These are phyloP conservation scores for Muntiacus reevesi DNA, from an alignment of 2,113 vertebrate species.

Conservation along the genomic window DNA sequence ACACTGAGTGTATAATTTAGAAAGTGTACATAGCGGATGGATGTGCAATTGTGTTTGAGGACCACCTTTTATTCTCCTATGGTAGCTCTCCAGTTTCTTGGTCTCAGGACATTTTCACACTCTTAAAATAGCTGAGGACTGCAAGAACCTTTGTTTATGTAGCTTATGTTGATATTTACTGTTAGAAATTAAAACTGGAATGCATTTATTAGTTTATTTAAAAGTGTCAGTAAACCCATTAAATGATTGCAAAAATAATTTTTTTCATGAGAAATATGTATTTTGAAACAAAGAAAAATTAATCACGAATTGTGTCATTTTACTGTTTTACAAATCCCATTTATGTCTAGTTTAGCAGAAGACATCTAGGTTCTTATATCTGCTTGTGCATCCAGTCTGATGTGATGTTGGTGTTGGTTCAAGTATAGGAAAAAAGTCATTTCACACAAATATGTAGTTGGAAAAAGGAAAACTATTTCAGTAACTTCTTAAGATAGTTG, in stretches of 20 bases:
- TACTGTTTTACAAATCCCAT: not conserved
- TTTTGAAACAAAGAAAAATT: conserved; percentile 15
- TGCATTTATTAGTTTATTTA: not conserved
- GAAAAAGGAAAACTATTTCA: not conserved
- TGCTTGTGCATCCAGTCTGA: not conserved
- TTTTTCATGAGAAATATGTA: conserved; percentile 12
- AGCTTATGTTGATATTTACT: not conserved
- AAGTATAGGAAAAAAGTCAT: conserved; percentile 20
- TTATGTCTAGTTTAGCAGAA: not conserved
- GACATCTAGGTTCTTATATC: not conserved
- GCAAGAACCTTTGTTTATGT: not conserved
- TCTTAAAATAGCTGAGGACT: not conserved
- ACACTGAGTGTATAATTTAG: not conserved
- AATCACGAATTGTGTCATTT: not conserved
- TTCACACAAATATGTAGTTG: not conserved
- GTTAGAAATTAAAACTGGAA: not conserved
- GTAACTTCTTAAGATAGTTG: not conserved
- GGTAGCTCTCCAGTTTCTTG: not conserved
- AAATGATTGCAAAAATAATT: not conserved
- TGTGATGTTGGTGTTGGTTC: not conserved
- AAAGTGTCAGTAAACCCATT: not conserved
- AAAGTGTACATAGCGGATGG: not conserved
- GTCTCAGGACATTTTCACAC: not conserved
- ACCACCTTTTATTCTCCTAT: not conserved
- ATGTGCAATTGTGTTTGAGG: not conserved